Evolutionary conservation across 2,797 vertebrate genomes (phyloP), one percentile per base, ranked within the genome.

Genomic region (Molossus alvarezi): DNA sequence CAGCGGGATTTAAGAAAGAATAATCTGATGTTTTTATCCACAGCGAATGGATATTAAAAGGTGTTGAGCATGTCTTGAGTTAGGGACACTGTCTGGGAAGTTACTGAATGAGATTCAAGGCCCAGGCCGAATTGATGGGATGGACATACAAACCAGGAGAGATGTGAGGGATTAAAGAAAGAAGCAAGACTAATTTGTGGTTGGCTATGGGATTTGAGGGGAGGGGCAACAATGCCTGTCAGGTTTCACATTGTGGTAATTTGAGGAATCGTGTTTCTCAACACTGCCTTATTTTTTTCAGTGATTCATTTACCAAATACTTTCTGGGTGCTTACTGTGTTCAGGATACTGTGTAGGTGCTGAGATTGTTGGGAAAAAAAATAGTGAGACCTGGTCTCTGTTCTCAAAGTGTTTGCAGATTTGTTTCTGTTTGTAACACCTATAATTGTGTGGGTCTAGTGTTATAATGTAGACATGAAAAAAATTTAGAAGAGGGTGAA

Each of bases 351-450:
- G 14, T 67, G 48, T 79, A 17, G 7, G 23, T 81, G 21, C 23
- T 75, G 76, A 29, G 23, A 60, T 10, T 84, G 33, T 88, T 53
- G 71, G 29, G 13, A 21, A 77, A 48, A 25, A 29, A 57, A 27
- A 71, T 3, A 71, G 6, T 5, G 23, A 80, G 18, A 58, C 1
- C 15, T 29, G 15, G 13, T 72, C 8, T 96, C 21, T 76, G 41
- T 86, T 33, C 45, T 81, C 8, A 57, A 13, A 58, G 55, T 69
- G n/a, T 76, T 81, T 55, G 69, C 21, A 18, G 5, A 58, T 27
- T 85, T 65, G 9, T 93, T 69, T 87, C 83, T 65, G 18, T 92
- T 82, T 76, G n/a, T 48, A 71, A 41, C 20, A 58, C 8, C 69
- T 85, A 20, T 65, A 69, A 20, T 48, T 67, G 67, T 72, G 29